Base-by-base conservation (phyloP, 2,113 vertebrate genomes). In the Rhinolophus sinicus region DNA sequence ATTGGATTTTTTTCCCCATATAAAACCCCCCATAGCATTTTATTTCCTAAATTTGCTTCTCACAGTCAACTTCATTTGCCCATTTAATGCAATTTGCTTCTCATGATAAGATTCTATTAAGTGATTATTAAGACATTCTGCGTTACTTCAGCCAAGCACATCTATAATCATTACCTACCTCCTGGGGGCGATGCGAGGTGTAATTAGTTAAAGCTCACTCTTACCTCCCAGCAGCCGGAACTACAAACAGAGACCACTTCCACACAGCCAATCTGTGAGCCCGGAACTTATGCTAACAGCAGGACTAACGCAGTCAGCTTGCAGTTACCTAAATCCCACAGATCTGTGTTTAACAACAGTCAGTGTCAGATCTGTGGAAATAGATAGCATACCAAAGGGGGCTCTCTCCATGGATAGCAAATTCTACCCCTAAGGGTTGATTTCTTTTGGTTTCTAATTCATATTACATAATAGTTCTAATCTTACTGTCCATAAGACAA, bases 111-210 rank as follows among this genome's bases (percentile, higher is more conserved):
- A 97, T 97, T 96, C 93, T 93, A 97, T 96, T 97, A 96, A 97
- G 96, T 97, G 94, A 98, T 98, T 97, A 98, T 97, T 83, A 98
- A 98, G 93, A 98, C 98, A 96, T 97, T 98, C 95, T 92, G 58
- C 97, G 97, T 97, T 96, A 94, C 97, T 97, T 96, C 95, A 97
- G 96, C 94, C 97, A 97, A 98, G 98, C 92, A 94, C 69, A 44
- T 97, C 89, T 90, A 93, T 96, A 97, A 96, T 97, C 97, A 73
- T 84, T 97, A 94, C 92, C 95, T 88, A 69, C 96, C 97, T 97
- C 98, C 96, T 95, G 97, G 96, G 96, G 97, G 87, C 69, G 92
- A 96, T 95, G 75, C 0, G 28, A 96, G 95, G 83, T 87, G 47
- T 97, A 98, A 98, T 98, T 98, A 97, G 87, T 96, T 97, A 98